Base-by-base conservation (phyloP, 2,113 vertebrate genomes). In the Guaruba guarouba region DNA sequence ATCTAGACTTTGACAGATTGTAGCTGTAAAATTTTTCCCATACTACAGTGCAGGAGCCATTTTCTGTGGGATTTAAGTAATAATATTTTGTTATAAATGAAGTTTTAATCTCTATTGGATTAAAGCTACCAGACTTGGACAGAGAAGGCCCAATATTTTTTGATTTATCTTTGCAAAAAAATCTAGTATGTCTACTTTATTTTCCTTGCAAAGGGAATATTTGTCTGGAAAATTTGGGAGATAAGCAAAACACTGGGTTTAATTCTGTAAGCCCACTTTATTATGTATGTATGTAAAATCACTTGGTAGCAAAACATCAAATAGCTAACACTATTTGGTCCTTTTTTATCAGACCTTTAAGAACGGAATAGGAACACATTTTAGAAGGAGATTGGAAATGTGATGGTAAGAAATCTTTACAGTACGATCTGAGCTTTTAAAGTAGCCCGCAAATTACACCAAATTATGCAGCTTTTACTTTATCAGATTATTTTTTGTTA, bases 11-110 rank as follows among this genome's bases (percentile, higher is more conserved):
- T 1, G 2, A 24, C 16, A 83, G 22, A 66, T 28, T 8, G 5
- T n/a, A 84, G 11, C 11, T 8, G 1, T 28, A 75, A 74, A 43
- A 17, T 70, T 75, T 64, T 84, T 41, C 55, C 20, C 5, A 13
- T n/a, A 13, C 33, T 33, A 24, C 0, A 0, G 59, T 19, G 3
- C 13, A 71, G 33, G 14, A 43, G 4, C 10, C 44, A 23, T 55
- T 62, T 93, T 91, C 67, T 78, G 16, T 75, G 25, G 5, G 25
- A 88, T 28, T 41, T 52, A 39, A 88, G 81, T 88, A 71, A 12
- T 18, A 68, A 81, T n/a, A 0, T 44, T 44, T 90, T 83, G 2
- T 90, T 51, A 74, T 49, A 67, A 57, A 33, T 10, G 13, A 46
- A 88, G 28, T 37, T 77, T 49, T 17, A 85, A 71, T 6, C 7